These are phyloP conservation scores for Lymantria dispar DNA, from an alignment of 2,888 invertebrate genomes.

Conservation along the genomic window DNA sequence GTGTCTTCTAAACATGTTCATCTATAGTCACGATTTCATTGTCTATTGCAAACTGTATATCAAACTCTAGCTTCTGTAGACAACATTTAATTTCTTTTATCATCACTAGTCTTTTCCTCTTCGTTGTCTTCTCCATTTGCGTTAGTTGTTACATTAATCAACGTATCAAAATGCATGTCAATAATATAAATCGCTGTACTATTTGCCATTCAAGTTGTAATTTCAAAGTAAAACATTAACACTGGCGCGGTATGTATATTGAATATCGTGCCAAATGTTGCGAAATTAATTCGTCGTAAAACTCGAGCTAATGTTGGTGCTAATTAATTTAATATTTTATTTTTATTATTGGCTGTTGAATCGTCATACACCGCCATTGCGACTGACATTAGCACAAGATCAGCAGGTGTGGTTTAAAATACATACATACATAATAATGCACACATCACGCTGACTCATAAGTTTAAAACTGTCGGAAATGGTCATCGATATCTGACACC, in stretches of 20 bases:
- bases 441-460: slow-evolving; percentile 47
- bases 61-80: slow-evolving; percentile 5
- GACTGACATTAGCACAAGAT: slow-evolving; percentile 48
- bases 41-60: slow-evolving; percentile 3
- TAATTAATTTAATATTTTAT: slow-evolving; percentile 35
- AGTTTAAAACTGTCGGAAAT: slow-evolving; percentile 29
- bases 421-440: slow-evolving; percentile 41
- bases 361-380: slow-evolving; percentile 39
- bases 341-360: slow-evolving; percentile 42
- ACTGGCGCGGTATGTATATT: slow-evolving; percentile 19
- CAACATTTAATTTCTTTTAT: slow-evolving; percentile 27
- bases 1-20: slow-evolving; percentile 9
- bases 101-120: slow-evolving; percentile 31
- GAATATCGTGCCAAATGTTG: slow-evolving; percentile 30
- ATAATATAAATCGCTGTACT: slow-evolving; percentile 28
- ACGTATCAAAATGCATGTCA: slow-evolving; percentile 31
- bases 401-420: slow-evolving; percentile 49
- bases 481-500: slow-evolving; percentile 32
- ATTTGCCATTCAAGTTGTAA: slow-evolving; percentile 21
- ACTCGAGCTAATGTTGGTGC: slow-evolving; percentile 39
- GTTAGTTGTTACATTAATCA: slow-evolving; percentile 31
- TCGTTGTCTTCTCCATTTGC: slow-evolving; percentile 37
- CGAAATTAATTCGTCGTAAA: slow-evolving; percentile 35
- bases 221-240: slow-evolving; percentile 30
- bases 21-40: slow-evolving; percentile 2